Base-by-base conservation (phyloP, 2,113 vertebrate species). In the Etia nguti region DNA sequence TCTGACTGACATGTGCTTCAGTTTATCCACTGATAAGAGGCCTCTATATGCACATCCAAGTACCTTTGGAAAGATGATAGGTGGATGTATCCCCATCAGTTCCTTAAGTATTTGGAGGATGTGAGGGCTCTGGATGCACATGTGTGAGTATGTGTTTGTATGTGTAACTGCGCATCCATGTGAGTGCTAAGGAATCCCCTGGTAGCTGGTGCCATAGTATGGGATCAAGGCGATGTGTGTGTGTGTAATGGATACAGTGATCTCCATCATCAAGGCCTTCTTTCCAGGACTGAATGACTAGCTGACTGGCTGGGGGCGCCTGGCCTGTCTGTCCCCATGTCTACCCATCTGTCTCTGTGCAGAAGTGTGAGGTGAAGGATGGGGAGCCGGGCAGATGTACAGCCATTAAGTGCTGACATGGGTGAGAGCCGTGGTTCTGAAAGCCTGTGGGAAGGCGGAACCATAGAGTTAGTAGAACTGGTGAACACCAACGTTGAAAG, bases 321-420 rank as follows among this genome's bases (percentile, higher is more conserved):
- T 52, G 86, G 88, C 85, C 88, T 54, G 92, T 94, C 93, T 92
- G 92, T 96, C 93, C 92, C 93, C 92, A 92, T 94, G 94, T 96
- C 95, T 96, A 57, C 89, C 88, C 92, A 93, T 95, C 91, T 93
- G 95, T 93, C 90, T 92, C 85, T 87, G 86, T 43, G 90, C 88
- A 43, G 90, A 96, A 94, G 96, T 96, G 96, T 95, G 91, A 82
- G 93, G 13, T 96, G 96, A 96, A 93, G 93, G 93, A 97, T 97
- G 95, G 94, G 96, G 96, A 96, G 96, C 46, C 87, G 26, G 89
- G 94, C 86, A 92, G 94, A 96, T 93, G 92, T 60, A 36, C 85
- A 34, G 80, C 86, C 91, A 94, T 96, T 94, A 95, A 83, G 90
- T 90, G 93, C 91, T 94, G 96, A 96, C 95, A 92, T 92, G 88